These are phyloP conservation scores for Habroteleia sp. DNA, from an alignment of 2,888 invertebrate genomes.

Conservation along the genomic window DNA sequence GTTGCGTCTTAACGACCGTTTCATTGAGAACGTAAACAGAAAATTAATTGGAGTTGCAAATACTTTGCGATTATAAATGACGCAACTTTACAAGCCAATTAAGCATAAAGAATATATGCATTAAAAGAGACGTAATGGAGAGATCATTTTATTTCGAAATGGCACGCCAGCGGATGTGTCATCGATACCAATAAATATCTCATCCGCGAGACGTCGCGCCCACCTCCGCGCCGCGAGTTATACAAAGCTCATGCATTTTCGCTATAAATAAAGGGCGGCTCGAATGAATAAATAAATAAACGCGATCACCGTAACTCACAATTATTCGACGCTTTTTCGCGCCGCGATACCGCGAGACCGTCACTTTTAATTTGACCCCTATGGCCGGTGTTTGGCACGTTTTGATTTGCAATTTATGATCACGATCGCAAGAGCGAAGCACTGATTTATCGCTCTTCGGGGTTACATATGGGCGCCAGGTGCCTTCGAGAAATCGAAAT, in stretches of 20 bases:
- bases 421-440: constrained; percentile 55
- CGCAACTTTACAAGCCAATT: constrained; percentile 52
- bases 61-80: constrained; percentile 46
- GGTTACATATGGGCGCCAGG: constrained; percentile 65
- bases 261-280: constrained; percentile 62
- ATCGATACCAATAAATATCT: constrained; percentile 65
- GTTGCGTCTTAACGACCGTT: constrained; percentile 25
- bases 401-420: constrained; percentile 78
- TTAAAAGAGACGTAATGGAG: constrained; percentile 53
- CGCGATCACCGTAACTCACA: constrained; percentile 66
- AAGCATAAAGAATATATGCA: constrained; percentile 49
- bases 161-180: constrained; percentile 57
- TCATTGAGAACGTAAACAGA: constrained; percentile 37
- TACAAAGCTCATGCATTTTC: constrained; percentile 63
- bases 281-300: constrained; percentile 64
- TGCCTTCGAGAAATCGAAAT: constrained; percentile 66
- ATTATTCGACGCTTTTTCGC: constrained; percentile 62
- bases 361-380: constrained; percentile 79
- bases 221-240: constrained; percentile 48
- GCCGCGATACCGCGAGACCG: constrained; percentile 69
- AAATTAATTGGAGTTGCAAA: constrained; percentile 50
- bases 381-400: constrained; percentile 75
- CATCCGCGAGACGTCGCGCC: constrained; percentile 47
- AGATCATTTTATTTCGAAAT: constrained; percentile 58
- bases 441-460: constrained; percentile 65